A percentile compares a stretch with the other conserved stretches of the same genome.
Evolutionary conservation across 2,797 vertebrate genomes (phyloP).

Genomic region (Molossus alvarezi): DNA sequence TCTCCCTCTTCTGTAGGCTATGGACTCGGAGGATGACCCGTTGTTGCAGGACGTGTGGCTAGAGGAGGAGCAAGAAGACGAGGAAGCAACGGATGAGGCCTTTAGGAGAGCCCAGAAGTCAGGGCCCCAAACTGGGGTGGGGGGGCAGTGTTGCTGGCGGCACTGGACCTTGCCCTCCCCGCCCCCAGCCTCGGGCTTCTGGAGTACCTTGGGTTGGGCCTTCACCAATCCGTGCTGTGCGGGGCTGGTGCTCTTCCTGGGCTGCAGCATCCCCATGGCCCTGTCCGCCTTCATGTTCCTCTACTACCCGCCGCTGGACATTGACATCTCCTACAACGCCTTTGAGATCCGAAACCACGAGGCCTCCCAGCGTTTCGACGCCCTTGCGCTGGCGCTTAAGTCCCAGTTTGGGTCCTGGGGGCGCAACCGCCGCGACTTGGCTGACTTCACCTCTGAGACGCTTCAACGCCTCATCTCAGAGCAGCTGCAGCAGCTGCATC

Average conservation of each 20-base stretch:
- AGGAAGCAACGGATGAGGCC: slow-evolving; percentile 79
- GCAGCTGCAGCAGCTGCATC: slow-evolving; percentile 91
- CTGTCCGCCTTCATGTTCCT: slow-evolving; percentile 97
- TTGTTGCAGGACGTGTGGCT: slow-evolving; percentile 94
- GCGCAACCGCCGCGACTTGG: slow-evolving; percentile 94
- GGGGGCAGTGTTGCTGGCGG: slow-evolving; percentile 86
- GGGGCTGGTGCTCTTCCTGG: slow-evolving; percentile 92
- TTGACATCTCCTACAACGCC: slow-evolving; percentile 99
- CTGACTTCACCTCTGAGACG: slow-evolving; percentile 93
- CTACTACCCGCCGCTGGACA: slow-evolving; percentile 97
- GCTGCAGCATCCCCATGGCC: slow-evolving; percentile 94
- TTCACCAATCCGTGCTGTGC: slow-evolving; percentile 96
- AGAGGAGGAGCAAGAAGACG: slow-evolving; percentile 92
- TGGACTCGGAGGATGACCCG: slow-evolving; percentile 96
- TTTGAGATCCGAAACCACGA: slow-evolving; percentile 99
- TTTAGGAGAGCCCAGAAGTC: slow-evolving; percentile 72
- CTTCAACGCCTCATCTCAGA: slow-evolving; percentile 94
- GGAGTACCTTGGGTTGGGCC: slow-evolving; percentile 94
- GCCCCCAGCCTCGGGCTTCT: slow-evolving; percentile 89
- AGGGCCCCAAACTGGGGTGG: slow-evolving; percentile 63
- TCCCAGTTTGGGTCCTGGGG: slow-evolving; percentile 98
- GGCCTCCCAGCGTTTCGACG: slow-evolving; percentile 97
- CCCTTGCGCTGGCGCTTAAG: slow-evolving; percentile 96
- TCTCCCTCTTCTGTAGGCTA: slow-evolving; percentile 82
- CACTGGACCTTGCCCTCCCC: slow-evolving; percentile 78